Base-by-base conservation (phyloP, 2,888 invertebrate species). In the Drosophila neonasuta region DNA sequence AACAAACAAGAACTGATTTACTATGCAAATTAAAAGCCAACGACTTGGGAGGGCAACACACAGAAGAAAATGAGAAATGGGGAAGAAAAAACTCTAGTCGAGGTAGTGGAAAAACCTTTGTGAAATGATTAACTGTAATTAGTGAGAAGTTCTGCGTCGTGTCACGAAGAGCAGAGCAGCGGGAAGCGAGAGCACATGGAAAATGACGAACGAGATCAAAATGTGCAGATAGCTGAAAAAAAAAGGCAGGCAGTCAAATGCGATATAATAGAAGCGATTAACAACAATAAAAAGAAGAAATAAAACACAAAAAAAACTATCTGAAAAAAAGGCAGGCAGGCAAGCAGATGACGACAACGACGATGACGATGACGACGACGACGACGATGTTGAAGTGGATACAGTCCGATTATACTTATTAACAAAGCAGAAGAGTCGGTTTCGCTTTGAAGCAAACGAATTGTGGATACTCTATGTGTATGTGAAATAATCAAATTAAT, bases 191-290 rank as follows among this genome's bases (percentile, higher is more conserved):
- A 2, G n/a, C n/a, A 36, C 36, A 55, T 29, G 56, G 30, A 77
- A 81, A 71, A 66, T 71, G 71, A 74, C 55, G 71, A 68, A 57
- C 66, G 36, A 81, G 83, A 83, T 83, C 79, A 73, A 74, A 85
- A 56, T 69, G 61, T 67, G 32, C 52, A 73, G 82, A 82, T 85
- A 76, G 52, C 49, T 59, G 49, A 61, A 62, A 30, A 61, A 61
- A 64, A 30, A 52, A 52, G 50, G 50, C 60, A 44, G 57, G 45
- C 71, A 74, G 61, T 57, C 71, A 79, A 72, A 77, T 74, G 80
- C 77, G 79, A 77, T 87, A 83, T 87, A 85, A 84, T 85, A 78
- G 78, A 82, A 85, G 73, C 87, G 86, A 85, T 84, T 84, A 84
- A 71, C 87, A 83, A 68, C 83, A 81, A 84, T 86, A 80, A 86